A percentile compares a stretch with the other conserved stretches of the same genome.
Conservation (phyloP, 2,888 invertebrate species). For the Synanthedon formicaeformis region DNA sequence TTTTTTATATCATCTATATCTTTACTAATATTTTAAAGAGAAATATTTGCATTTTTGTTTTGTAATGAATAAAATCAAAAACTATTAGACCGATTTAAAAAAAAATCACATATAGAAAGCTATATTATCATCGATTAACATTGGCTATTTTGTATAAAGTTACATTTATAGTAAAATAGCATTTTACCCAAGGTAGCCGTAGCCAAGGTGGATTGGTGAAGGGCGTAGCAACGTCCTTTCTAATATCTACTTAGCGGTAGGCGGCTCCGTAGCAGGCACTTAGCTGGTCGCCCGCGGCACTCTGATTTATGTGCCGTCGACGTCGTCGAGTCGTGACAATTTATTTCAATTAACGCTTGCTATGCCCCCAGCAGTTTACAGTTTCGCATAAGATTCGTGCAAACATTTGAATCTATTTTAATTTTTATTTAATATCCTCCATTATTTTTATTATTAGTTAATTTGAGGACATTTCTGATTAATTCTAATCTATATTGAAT, state of each 20-base stretch:
- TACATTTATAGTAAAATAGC: no score
- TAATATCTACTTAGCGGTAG: conserved; percentile 16
- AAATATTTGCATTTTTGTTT: no score
- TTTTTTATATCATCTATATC: no score
- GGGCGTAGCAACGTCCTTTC: background rate
- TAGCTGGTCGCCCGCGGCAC: conserved; percentile 62
- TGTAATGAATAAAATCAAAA: no score
- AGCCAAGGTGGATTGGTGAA: background rate
- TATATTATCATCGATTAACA: no score
- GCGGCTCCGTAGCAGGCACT: conserved; percentile 53
- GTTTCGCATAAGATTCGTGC: background rate
- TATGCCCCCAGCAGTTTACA: conserved; percentile 2
- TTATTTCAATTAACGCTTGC: conserved; percentile 64
- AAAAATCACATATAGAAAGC: no score
- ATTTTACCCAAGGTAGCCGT: no score
- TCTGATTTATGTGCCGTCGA: conserved; percentile 64
- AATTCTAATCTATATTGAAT: no score
- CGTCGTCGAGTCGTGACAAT: conserved; percentile 59
- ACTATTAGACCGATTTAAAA: no score
- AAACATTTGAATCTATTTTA: background rate
- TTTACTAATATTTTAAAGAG: no score
- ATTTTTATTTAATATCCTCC: background rate
- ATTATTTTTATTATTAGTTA: background rate
- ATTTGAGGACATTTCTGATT: no score
- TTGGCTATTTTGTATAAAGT: no score